Conservation (phyloP, 2,113 vertebrate genomes). For the Verasper variegatus region DNA sequence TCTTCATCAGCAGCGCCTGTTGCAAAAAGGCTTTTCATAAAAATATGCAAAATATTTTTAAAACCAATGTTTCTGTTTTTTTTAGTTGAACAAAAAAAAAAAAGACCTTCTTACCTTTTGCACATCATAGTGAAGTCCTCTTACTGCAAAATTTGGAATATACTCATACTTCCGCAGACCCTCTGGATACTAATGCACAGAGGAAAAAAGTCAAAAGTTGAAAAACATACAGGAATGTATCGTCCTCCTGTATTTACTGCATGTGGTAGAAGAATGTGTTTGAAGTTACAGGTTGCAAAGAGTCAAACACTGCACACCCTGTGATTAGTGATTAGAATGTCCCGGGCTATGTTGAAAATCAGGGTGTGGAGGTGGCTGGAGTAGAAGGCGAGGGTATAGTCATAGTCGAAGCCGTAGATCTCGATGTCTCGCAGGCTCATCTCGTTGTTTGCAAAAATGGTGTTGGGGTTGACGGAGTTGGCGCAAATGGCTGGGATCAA, state of each 20-base stretch:
- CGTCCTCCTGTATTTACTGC: too few species aligned
- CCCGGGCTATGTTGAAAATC: conserved; percentile 94
- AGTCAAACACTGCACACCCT: conserved; percentile 79
- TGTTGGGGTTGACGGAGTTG: conserved; percentile 90
- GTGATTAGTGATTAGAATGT: conserved; percentile 94
- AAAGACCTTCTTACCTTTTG: conserved; percentile 88
- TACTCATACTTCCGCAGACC: conserved; percentile 92
- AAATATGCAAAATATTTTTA: neutral
- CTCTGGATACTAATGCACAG: conserved; percentile 87
- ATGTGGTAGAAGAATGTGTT: neutral
- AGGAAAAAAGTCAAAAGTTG: conserved; percentile 11
- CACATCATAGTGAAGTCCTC: conserved; percentile 97
- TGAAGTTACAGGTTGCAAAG: neutral
- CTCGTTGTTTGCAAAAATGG: conserved; percentile 98
- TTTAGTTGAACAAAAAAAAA: neutral
- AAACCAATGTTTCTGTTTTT: neutral
- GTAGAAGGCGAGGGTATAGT: conserved; percentile 97
- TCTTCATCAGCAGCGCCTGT: conserved; percentile 97
- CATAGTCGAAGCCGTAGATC: conserved; percentile 98
- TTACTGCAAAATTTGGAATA: conserved; percentile 92
- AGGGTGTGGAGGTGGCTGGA: conserved; percentile 94
- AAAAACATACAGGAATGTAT: neutral
- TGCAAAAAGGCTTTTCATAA: conserved; percentile 8
- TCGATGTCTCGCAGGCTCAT: conserved; percentile 95
- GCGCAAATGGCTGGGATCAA: conserved; percentile 86